These are phyloP conservation scores for Colletes latitarsis DNA, from an alignment of 1,140 invertebrate species.

Conservation along the genomic window DNA sequence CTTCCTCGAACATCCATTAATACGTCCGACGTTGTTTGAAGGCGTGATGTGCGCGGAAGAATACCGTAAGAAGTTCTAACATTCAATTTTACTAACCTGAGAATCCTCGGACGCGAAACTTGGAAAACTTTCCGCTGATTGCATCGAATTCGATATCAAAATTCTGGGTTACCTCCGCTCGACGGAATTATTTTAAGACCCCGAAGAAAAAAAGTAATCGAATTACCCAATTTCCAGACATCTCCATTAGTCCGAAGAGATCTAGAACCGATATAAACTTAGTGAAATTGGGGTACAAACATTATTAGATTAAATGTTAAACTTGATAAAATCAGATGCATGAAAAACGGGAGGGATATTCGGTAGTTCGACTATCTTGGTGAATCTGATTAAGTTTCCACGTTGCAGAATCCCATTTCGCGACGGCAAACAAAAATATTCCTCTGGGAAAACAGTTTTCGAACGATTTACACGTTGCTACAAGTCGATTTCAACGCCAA, in stretches of 20 bases:
- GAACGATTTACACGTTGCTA: too few species aligned
- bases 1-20: slow-evolving; percentile 8
- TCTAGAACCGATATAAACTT: neutral
- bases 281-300: neutral
- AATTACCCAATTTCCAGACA: neutral
- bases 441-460: too few species aligned
- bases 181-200: neutral
- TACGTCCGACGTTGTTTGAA: neutral
- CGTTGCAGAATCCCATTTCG: too few species aligned
- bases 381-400: too few species aligned
- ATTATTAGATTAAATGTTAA: too few species aligned
- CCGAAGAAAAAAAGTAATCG: neutral
- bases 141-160: neutral
- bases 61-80: neutral
- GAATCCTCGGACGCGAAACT: neutral
- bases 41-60: neutral
- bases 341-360: too few species aligned
- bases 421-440: too few species aligned
- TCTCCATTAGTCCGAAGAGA: neutral
- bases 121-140: neutral
- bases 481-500: too few species aligned
- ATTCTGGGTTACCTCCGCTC: neutral
- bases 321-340: too few species aligned
- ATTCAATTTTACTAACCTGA: neutral
- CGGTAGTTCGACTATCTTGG: too few species aligned